Conservation (phyloP, 2,888 invertebrate species). For the Pasiphila rectangulata region DNA sequence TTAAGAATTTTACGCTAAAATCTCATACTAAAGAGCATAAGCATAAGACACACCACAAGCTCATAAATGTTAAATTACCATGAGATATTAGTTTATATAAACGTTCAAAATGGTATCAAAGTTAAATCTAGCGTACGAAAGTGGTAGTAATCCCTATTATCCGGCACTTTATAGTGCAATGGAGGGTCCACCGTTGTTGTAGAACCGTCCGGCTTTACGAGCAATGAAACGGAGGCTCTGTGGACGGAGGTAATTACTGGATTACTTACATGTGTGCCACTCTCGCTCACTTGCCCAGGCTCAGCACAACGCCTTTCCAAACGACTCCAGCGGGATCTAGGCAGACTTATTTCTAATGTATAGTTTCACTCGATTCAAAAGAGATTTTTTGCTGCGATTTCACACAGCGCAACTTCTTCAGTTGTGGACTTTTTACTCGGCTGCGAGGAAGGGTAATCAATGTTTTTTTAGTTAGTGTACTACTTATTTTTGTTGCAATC, state of each 20-base stretch:
- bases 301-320: slow-evolving; percentile 4
- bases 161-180: slow-evolving; percentile 69
- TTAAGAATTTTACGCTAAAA: too few species aligned
- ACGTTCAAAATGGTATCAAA: slow-evolving; percentile 46
- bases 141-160: slow-evolving; percentile 73
- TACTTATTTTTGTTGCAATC: too few species aligned
- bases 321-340: slow-evolving; percentile 9
- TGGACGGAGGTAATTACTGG: slow-evolving; percentile 68
- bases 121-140: slow-evolving; percentile 58
- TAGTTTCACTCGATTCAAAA: slow-evolving; percentile 19
- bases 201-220: slow-evolving; percentile 71
- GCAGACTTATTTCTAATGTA: neutral
- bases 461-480: too few species aligned
- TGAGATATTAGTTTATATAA: slow-evolving; percentile 32
- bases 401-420: too few species aligned
- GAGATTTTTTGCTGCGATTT: slow-evolving; percentile 16
- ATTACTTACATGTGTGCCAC: slow-evolving; percentile 61
- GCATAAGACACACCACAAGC: neutral
- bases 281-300: slow-evolving; percentile 28
- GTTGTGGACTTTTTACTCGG: too few species aligned
- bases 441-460: too few species aligned
- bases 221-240: slow-evolving; percentile 69
- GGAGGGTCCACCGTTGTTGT: slow-evolving; percentile 61
- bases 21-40: neutral
- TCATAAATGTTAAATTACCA: slow-evolving; percentile 23